A percentile compares a stretch with the other conserved stretches of the same genome.
Conservation (phyloP, 1,140 invertebrate genomes). For the Maniola jurtina region DNA sequence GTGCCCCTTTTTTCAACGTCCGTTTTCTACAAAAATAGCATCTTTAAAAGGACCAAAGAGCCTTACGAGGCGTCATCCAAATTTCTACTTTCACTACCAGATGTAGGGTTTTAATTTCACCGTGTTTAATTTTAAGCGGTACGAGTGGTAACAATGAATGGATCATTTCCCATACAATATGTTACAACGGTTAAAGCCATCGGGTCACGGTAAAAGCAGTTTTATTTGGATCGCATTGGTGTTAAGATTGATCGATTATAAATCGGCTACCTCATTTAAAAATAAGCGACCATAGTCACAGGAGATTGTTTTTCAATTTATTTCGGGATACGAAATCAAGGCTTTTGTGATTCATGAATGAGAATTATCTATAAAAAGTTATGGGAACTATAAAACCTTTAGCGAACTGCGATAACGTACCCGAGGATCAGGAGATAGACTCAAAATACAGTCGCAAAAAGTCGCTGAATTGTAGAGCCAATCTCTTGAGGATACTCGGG, state of each 20-base stretch:
- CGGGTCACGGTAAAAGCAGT: conserved; percentile 39
- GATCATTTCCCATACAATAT: conserved; percentile 74
- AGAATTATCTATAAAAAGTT: conserved; percentile 11
- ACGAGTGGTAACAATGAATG: conserved; percentile 73
- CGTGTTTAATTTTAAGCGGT: conserved; percentile 30
- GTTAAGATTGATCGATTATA: conserved; percentile 11
- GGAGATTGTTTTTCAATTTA: conserved; percentile 31
- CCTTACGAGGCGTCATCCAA: conserved; percentile 15
- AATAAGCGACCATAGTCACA: conserved; percentile 4
- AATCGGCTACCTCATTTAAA: conserved; percentile 5
- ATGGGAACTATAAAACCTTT: background rate
- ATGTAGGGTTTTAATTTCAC: conserved; percentile 39
- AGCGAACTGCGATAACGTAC: background rate
- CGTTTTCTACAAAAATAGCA: conserved; percentile 49
- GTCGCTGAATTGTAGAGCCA: too few relatives aligned
- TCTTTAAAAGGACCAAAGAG: conserved; percentile 39
- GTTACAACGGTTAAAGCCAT: conserved; percentile 65
- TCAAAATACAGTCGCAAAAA: too few relatives aligned
- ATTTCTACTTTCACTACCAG: conserved; percentile 12
- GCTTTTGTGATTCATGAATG: conserved; percentile 20
- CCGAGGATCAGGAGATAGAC: background rate
- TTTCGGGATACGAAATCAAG: conserved; percentile 33
- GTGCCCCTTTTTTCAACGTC: conserved; percentile 77
- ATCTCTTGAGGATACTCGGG: too few relatives aligned
- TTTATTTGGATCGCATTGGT: conserved; percentile 36